Evolutionary conservation across 2,113 vertebrate genomes (phyloP), one percentile per base, ranked within the genome.

Genomic region (Micronycteris hirsuta): DNA sequence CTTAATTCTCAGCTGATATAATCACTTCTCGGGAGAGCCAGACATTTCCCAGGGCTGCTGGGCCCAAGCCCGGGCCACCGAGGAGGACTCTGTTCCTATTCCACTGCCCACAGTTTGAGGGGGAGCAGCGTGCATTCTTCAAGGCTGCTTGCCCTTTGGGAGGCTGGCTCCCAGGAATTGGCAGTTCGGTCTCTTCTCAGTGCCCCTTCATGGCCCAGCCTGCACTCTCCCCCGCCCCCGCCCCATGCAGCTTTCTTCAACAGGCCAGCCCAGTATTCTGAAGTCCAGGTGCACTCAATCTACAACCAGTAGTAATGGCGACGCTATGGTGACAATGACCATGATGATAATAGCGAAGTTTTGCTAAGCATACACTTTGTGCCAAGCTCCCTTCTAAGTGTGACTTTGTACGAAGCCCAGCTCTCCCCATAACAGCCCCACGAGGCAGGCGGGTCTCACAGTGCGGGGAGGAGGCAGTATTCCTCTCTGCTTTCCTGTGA

Each of bases 261-360:
- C 4, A 16, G 3, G 43, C 38, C 43, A 52, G 76, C 11, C 43
- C n/a, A 20, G n/a, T 63, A 86, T 73, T 78, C 81, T 56, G 12
- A 83, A 92, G 81, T 56, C 41, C 24, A n/a, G 1, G 28, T 16
- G 17, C 9, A 81, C 70, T 43, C 28, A 26, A 47, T 85, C 43
- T 45, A 7, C 22, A 52, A 43, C 13, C 74, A 58, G 11, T 11
- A 13, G n/a, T 49, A 20, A 45, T 15, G 45, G 26, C 0, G 0
- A 47, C 52, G 47, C 4, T 2, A 13, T 2, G 16, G 52, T 33
- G n/a, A 5, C 7, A 19, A 0, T 4, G 20, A 38, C 33, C n/a
- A n/a, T n/a, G 17, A 2, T 49, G 68, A 13, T 8, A 33, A 26
- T 22, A 45, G 89, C 14, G 26, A 15, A n/a, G 24, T 2, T 36